These are phyloP conservation scores for Phainopepla nitens DNA, from an alignment of 2,113 vertebrate genomes.

Conservation along the genomic window DNA sequence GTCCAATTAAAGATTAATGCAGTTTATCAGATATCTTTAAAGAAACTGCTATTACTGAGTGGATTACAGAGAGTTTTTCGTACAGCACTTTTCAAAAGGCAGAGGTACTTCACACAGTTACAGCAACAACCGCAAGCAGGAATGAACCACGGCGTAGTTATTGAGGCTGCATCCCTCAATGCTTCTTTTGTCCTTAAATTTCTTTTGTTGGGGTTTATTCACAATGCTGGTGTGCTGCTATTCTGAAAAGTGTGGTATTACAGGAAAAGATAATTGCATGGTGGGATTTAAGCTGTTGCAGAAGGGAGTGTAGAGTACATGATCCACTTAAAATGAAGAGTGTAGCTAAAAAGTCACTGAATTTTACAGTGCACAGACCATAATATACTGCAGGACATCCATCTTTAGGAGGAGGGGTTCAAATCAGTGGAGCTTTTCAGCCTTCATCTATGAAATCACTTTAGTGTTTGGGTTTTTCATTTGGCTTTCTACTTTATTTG, in stretches of 20 bases:
- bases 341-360: not conserved
- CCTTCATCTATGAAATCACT: not conserved
- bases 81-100: not conserved
- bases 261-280: not conserved
- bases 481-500: slow-evolving; percentile 14
- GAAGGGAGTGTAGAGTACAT: not conserved
- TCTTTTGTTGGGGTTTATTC: not conserved
- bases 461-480: slow-evolving; percentile 1
- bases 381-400: not conserved
- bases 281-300: not conserved
- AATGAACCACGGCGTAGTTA: fast-evolving
- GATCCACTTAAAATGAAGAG: slow-evolving; percentile 1
- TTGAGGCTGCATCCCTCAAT: not conserved
- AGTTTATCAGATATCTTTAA: not conserved
- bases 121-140: not conserved
- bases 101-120: not conserved
- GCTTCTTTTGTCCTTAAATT: not conserved
- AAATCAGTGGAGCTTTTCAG: not conserved
- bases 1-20: not conserved
- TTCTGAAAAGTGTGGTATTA: not conserved
- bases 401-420: not conserved
- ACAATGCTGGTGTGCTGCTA: not conserved
- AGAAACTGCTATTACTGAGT: not conserved
- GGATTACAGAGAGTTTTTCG: not conserved
- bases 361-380: not conserved